A percentile compares a stretch with the other conserved stretches of the same genome.
Conservation (phyloP, 2,888 invertebrate genomes). For the Heliothis peltigera region DNA sequence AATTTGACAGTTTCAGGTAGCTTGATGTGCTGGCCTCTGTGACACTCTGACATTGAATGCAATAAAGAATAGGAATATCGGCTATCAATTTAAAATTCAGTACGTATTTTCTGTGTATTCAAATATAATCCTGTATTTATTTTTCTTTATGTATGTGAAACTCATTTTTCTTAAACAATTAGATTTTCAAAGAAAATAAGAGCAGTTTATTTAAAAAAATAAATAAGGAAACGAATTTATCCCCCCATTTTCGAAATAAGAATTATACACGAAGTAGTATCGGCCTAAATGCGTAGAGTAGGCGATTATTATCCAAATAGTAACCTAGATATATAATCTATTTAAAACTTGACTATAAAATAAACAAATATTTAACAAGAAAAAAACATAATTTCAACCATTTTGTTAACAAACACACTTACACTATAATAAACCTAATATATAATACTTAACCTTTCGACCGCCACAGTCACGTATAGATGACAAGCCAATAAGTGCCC, state of each 20-base stretch:
- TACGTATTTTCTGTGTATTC: no score
- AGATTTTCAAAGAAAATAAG: constrained; percentile 2
- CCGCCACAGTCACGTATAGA: no score
- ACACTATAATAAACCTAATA: not conserved
- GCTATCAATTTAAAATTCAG: no score
- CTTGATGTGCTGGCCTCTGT: no score
- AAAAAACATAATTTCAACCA: not conserved
- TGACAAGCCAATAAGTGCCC: no score
- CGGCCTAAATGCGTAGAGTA: constrained; percentile 68
- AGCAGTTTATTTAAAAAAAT: constrained; percentile 33
- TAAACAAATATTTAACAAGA: not conserved
- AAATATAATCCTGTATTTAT: no score
- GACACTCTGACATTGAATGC: no score
- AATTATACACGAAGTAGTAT: constrained; percentile 58
- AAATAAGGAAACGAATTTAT: constrained; percentile 64
- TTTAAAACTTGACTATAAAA: constrained; percentile 2
- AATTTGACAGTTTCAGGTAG: no score
- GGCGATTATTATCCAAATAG: constrained; percentile 40
- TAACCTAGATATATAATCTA: constrained; percentile 18
- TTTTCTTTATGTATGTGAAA: no score
- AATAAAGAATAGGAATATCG: no score
- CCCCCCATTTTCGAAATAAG: constrained; percentile 50
- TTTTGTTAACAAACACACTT: not conserved
- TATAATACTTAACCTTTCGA: no score
- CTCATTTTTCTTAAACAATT: no score